These are phyloP conservation scores for Lycocerus yunnanus DNA, from an alignment of 2,888 invertebrate genomes.

Conservation along the genomic window DNA sequence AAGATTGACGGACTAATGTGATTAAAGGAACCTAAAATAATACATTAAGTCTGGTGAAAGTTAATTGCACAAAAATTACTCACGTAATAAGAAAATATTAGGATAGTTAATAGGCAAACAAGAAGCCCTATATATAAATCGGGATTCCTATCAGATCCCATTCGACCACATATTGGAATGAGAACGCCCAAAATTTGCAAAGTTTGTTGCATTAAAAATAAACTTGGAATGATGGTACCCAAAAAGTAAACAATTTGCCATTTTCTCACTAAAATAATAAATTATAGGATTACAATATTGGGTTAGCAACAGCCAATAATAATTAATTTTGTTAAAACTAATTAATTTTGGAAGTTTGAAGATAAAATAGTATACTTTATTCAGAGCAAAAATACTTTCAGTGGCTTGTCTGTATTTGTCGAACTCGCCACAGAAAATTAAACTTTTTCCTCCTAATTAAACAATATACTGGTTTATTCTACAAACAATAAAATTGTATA, in stretches of 20 bases:
- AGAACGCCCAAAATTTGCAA: conserved; percentile 26
- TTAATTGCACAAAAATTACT: conserved; percentile 27
- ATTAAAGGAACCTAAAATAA: conserved; percentile 44
- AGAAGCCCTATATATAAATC: conserved; percentile 56
- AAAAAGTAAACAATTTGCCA: conserved; percentile 36
- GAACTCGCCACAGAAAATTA: too few relatives aligned
- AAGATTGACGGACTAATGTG: conserved; percentile 40
- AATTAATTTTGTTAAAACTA: too few relatives aligned
- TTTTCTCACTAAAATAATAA: conserved; percentile 28
- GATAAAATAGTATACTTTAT: too few relatives aligned
- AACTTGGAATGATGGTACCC: conserved; percentile 30
- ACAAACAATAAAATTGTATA: background rate
- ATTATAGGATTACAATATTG: background rate
- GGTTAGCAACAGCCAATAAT: too few relatives aligned
- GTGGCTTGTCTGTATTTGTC: too few relatives aligned
- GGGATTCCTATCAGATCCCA: conserved; percentile 56
- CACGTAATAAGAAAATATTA: conserved; percentile 53
- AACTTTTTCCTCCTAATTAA: too few relatives aligned
- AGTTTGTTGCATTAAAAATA: conserved; percentile 27
- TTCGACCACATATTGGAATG: conserved; percentile 55
- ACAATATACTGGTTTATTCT: too few relatives aligned
- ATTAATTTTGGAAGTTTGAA: too few relatives aligned
- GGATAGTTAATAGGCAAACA: conserved; percentile 50
- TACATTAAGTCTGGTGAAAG: background rate
- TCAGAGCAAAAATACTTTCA: too few relatives aligned